A percentile compares a stretch with the other conserved stretches of the same genome.
Evolutionary conservation across 1,140 invertebrate genomes (phyloP).

Genomic region (Meloidogyne hapla): DNA sequence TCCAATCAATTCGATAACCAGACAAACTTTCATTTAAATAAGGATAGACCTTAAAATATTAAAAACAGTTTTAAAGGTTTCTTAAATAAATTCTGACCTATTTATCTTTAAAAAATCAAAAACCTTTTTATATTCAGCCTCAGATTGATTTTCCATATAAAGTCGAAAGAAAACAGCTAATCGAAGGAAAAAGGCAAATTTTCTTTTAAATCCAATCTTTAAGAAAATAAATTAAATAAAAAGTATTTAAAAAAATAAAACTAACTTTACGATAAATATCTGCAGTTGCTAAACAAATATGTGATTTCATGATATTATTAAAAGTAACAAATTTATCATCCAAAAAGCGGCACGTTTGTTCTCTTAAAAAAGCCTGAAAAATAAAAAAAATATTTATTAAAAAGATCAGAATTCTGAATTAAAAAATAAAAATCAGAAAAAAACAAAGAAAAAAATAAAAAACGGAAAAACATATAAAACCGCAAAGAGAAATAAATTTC

Average conservation of each 20-base stretch:
- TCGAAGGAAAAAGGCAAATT: conserved; percentile 58
- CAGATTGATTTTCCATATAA: conserved; percentile 46
- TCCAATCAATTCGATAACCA: conserved; percentile 50
- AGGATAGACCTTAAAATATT: conserved; percentile 57
- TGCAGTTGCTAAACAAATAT: conserved; percentile 54
- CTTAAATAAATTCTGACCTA: conserved; percentile 2
- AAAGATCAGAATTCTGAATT: too few species aligned
- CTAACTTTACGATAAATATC: conserved; percentile 51
- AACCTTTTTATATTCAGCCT: conserved; percentile 37
- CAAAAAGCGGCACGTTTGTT: conserved; percentile 60
- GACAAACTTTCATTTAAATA: conserved; percentile 54
- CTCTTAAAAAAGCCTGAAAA: conserved; percentile 56
- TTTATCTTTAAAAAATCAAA: conserved; percentile 19
- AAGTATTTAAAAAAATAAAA: conserved; percentile 20
- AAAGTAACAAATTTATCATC: conserved; percentile 58
- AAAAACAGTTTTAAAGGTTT: conserved; percentile 12
- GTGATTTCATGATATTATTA: conserved; percentile 53
- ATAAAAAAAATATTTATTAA: background rate
- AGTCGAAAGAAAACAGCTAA: conserved; percentile 59
- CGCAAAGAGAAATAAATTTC: background rate
- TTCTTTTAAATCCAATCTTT: conserved; percentile 58
- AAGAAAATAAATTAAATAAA: conserved; percentile 15
- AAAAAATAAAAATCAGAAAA: too few species aligned
- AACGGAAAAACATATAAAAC: too few species aligned
- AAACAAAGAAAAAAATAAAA: background rate